These are phyloP conservation scores for Punctoribates punctum DNA, from an alignment of 2,888 invertebrate species.

Conservation along the genomic window DNA sequence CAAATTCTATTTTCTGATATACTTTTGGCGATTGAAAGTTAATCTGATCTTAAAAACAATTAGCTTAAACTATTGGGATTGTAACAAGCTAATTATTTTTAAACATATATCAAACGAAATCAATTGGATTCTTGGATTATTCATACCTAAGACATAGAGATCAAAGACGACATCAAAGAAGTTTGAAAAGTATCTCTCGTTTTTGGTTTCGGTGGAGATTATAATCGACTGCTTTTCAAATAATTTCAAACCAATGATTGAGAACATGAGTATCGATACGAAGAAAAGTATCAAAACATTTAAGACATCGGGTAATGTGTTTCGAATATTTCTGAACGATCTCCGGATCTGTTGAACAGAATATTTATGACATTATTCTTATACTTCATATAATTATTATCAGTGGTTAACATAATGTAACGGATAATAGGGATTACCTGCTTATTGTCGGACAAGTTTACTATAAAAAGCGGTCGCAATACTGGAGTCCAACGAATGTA, in stretches of 20 bases:
- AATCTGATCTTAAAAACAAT: no score
- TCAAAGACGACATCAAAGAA: conserved; percentile 56
- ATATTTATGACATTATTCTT: no score
- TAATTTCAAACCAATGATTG: conserved; percentile 56
- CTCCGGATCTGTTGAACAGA: conserved; percentile 53
- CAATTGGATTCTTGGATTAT: not conserved
- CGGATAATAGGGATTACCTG: conserved; percentile 49
- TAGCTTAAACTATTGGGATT: no score
- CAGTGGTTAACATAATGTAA: not conserved
- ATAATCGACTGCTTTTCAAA: conserved; percentile 52
- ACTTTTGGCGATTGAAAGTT: no score
- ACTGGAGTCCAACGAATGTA: conserved; percentile 54
- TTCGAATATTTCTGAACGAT: conserved; percentile 56
- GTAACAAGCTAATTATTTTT: not conserved
- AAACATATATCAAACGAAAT: not conserved
- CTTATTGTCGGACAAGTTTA: conserved; percentile 53
- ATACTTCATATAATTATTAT: not conserved
- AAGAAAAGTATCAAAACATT: conserved; percentile 56
- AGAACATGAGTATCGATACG: conserved; percentile 54
- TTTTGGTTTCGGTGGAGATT: conserved; percentile 48
- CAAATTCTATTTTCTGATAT: no score
- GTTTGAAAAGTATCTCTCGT: conserved; percentile 52
- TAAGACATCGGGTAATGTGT: conserved; percentile 56
- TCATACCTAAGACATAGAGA: conserved; percentile 54
- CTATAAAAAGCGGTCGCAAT: conserved; percentile 54